Evolutionary conservation across 2,797 vertebrate species (phyloP), one percentile per base, ranked within the genome.

Genomic region (Gymnopithys bicolor): DNA sequence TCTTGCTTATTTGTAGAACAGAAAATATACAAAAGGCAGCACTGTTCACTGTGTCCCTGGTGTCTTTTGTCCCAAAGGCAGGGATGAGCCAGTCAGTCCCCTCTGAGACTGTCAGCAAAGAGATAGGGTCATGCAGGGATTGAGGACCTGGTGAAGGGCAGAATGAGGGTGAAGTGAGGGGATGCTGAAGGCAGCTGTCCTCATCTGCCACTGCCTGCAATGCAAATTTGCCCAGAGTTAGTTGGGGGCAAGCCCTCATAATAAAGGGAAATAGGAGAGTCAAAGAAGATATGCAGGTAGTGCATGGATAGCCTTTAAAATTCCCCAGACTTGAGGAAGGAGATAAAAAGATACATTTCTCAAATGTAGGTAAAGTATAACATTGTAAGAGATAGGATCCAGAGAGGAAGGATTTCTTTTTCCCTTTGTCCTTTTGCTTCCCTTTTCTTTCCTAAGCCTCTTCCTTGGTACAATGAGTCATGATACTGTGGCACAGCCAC

Each of bases 381-480:
- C 22, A 17, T 13, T 16, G 13, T 10, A 16, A 13, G 15, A 64
- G 33, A 32, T n/a, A 85, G 39, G 59, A 90, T 86, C 6, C 19
- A 30, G 24, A 17, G 41, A 66, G 37, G 46, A 73, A 76, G 30
- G 37, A 22, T 30, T 82, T 62, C 1, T 77, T 85, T 76, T 58
- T 49, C 6, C 74, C 51, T 37, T 58, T 89, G 59, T 70, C 67
- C 63, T 11, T 67, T 30, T 93, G 45, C 60, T 91, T 58, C 41
- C 52, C 76, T 93, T 84, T 89, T 84, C 58, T 68, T 95, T 87
- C 70, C 77, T 87, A 25, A 62, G 88, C 74, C 21, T 96, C 58
- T 92, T 91, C 41, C 78, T 88, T 95, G 96, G 79, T 56, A 75
- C 4, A 9, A 32, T 93, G 90, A 96, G 69, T 87, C 81, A 84